Evolutionary conservation across 2,797 vertebrate species (phyloP), one percentile per base, ranked within the genome.

Genomic region (Rhincodon typus): DNA sequence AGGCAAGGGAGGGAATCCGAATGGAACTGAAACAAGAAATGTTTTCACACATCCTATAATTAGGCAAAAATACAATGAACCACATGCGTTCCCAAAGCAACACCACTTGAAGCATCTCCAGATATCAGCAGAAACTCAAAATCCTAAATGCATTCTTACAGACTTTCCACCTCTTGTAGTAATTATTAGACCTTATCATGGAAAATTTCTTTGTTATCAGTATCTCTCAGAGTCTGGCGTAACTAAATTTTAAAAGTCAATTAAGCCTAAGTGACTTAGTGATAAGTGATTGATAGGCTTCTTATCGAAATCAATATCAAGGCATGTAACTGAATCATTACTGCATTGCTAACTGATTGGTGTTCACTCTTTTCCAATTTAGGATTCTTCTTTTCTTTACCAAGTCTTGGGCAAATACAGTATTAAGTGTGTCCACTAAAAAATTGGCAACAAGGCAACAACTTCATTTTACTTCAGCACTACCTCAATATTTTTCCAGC

Each of bases 361-460:
- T 77, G 17, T 95, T 72, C 27, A 50, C 72, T 72, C 27, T 77
- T 74, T 57, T 77, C 57, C 69, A 74, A 50, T 17, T 95, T 95
- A 95, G 94, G 46, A 34, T 53, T 95, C 15, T 94, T 53, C 42
- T 95, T 77, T 77, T 21, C 94, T 77, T 57, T n/a, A 77, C 46
- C 72, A 95, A 95, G 94, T 53, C 30, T 53, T 95, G 94, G 94
- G 6, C 69, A 77, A 95, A 57, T 34, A n/a, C 17, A 77, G 30
- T 50, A 10, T 77, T 95, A 77, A 57, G 70, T 95, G 70, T 30
- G 8, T 53, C 15, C 1, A 42, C 70, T 95, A 95, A 77, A 77
- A 95, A 77, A 66, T 95, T 77, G 70, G 34, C 94, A 77, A 72
- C 15, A 17, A 57, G 21, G 30, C 70, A 95, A 50, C 30, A 50